phyloP scores from a whole-genome alignment of 92 coral and sea anemone genomes.

The Montipora capitata region DNA sequence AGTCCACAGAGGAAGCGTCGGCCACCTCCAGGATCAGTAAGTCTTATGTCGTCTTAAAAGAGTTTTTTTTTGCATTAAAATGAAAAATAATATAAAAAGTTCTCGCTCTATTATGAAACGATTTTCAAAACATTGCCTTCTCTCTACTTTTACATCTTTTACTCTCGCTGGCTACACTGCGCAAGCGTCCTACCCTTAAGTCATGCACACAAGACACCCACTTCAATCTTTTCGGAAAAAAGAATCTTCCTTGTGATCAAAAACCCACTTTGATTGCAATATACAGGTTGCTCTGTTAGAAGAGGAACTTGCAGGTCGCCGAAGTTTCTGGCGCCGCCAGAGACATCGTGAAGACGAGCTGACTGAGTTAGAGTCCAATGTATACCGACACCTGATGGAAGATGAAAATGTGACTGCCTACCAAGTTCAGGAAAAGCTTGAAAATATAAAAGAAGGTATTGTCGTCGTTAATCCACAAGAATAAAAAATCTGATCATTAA shows the following conservation, averaged over 20 bases:
- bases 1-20: slow-evolving; percentile 90
- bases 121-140: no score
- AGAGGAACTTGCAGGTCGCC: slow-evolving; percentile 95
- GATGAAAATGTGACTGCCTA: slow-evolving; percentile 86
- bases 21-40: slow-evolving; percentile 95
- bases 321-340: slow-evolving; percentile 99
- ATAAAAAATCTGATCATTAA: neutral
- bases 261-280: neutral
- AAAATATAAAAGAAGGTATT: slow-evolving; percentile 89
- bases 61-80: no score
- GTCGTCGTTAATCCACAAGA: neutral
- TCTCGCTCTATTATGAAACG: no score
- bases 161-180: no score
- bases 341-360: slow-evolving; percentile 97
- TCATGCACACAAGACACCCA: no score
- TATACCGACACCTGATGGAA: slow-evolving; percentile 84
- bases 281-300: slow-evolving; percentile 91
- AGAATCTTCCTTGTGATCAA: neutral
- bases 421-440: slow-evolving; percentile 90
- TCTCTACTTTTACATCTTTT: no score
- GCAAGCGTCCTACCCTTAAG: no score
- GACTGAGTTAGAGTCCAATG: slow-evolving; percentile 80
- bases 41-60: neutral
- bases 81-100: no score
- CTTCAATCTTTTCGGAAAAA: neutral